Evolutionary conservation across 2,797 vertebrate genomes (phyloP), one percentile per base, ranked within the genome.

Genomic region (Adelosebastes latens): DNA sequence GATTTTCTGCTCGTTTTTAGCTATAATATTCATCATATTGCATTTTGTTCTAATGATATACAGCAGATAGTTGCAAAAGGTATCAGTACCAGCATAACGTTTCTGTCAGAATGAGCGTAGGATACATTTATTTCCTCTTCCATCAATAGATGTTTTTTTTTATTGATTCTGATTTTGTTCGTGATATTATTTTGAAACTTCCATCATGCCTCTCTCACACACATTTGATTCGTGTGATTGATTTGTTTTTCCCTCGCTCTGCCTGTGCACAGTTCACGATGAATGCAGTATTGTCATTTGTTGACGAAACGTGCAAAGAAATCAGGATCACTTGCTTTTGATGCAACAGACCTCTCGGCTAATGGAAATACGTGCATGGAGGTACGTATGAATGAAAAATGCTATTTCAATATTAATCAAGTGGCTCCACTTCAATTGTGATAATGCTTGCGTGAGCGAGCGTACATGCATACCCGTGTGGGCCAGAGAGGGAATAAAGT

Each of bases 401-500:
- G 13, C 2, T 2, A 27, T 63, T 78, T 68, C 42, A 66, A 79
- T 80, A 36, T 69, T 59, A 71, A 62, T 68, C 56, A 61, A 16
- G 39, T 0, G 4, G 27, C 25, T 75, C 70, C 55, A 10, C 27
- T 61, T 81, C 0, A 62, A 61, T 42, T 68, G 27, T n/a, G 31
- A 68, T 62, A 27, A 49, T 12, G 46, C 32, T 24, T 36, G 29
- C 14, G 32, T 20, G 34, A 67, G 25, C 14, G 34, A 67, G 27
- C 25, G 27, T 56, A 11, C 61, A 5, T 52, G 29, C n/a, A 18
- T 4, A 27, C 14, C 13, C 25, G 18, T 53, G 60, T 58, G 36
- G 22, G 52, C 11, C 22, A 61, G 29, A 58, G 61, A 72, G 52
- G 63, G 39, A 75, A 60, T 74, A 49, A 34, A 75, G 72, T 71